These are phyloP conservation scores for Chitala chitala DNA, from an alignment of 2,113 vertebrate genomes.

Conservation along the genomic window DNA sequence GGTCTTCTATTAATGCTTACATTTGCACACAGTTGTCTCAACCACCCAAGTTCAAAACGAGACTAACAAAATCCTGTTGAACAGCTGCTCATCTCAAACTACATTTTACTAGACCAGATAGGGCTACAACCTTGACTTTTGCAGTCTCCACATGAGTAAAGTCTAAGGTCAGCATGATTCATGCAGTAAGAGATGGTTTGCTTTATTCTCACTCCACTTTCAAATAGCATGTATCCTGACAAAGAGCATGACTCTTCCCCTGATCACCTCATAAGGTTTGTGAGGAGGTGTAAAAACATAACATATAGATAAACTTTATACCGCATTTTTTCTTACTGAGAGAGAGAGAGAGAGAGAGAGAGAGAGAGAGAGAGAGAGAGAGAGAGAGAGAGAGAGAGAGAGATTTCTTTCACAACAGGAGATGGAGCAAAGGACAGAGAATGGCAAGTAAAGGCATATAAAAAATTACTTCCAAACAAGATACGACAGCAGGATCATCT, in stretches of 20 bases:
- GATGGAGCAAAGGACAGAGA: constrained; percentile 25
- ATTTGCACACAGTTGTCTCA: not conserved
- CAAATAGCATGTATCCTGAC: not conserved
- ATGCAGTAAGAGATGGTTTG: not conserved
- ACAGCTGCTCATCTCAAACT: not conserved
- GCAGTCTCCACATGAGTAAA: constrained; percentile 29
- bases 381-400: no score
- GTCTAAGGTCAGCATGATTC: constrained; percentile 8
- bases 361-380: constrained; percentile 44
- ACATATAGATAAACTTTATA: not conserved
- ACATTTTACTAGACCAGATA: no score
- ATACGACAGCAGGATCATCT: constrained; percentile 59
- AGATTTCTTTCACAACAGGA: constrained; percentile 19
- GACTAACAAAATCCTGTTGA: not conserved
- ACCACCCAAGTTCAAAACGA: not conserved
- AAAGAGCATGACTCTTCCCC: not conserved
- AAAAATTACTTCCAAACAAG: constrained; percentile 58
- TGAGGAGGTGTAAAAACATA: constrained; percentile 20
- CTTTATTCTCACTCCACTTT: constrained; percentile 15
- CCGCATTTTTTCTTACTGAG: no score
- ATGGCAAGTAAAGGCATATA: constrained; percentile 48
- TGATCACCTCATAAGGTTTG: not conserved
- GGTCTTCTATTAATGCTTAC: no score
- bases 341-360: constrained; percentile 40
- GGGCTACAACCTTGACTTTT: not conserved